Evolutionary conservation across 2,797 vertebrate genomes (phyloP), one percentile per base, ranked within the genome.

Genomic region (Acridotheres tristis): DNA sequence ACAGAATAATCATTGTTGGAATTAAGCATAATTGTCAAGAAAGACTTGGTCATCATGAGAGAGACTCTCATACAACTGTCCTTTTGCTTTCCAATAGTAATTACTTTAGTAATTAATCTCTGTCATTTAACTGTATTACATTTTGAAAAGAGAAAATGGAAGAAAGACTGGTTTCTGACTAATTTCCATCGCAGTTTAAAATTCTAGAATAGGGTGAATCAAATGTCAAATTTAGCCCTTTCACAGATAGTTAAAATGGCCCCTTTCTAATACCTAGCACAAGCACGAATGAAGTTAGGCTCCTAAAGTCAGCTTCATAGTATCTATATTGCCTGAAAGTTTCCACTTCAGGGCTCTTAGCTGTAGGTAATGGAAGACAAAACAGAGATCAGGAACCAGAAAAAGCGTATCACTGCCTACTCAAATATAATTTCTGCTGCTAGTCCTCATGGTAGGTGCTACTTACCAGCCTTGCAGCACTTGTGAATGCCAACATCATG

Each of bases 51-150:
- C 98, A 97, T 97, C 97, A 91, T 95, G 88, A 97, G 97, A 96
- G 92, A 98, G 97, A 93, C 95, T 94, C 97, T 97, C 92, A 62
- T 97, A 96, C 96, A 94, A 97, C 97, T 97, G 97, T 98, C 97
- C 97, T 97, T 97, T 97, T 98, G 97, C 98, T 98, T 98, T 97
- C 97, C 96, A 97, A 96, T 97, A 96, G 97, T 97, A 98, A 98
- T 98, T 98, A 98, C 98, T 97, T 97, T 73, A 97, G 97, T 97
- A 98, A 98, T 98, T 98, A 98, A 98, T 98, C 98, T 98, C 97
- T 98, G 98, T 98, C 98, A 97, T 98, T 98, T 98, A 98, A 97
- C 97, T 96, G 95, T 97, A 97, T 98, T 98, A 98, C 97, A 97
- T 97, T 98, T 98, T 98, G 98, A 98, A 97, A 98, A 97, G 97